Evolutionary conservation across 2,113 vertebrate genomes (phyloP), one percentile per base, ranked within the genome.

Genomic region (Furnarius figulus): DNA sequence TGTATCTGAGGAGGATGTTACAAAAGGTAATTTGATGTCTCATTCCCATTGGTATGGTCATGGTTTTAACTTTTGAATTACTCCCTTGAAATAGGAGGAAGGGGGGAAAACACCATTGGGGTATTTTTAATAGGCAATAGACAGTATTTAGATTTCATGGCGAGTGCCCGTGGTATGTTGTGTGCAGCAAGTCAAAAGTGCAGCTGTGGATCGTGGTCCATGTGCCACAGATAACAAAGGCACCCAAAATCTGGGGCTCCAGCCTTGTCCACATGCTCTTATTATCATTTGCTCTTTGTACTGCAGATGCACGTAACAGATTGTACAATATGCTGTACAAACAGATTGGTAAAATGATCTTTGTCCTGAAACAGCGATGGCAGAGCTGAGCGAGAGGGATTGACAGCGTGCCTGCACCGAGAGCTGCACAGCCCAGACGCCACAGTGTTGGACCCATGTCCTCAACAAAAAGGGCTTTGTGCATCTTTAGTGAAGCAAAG

Each of bases 401-500:
- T 62, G 87, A 93, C 79, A 80, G 35, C 19, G 2, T 58, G 78
- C 74, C 66, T 81, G 81, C 68, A 2, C 23, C 17, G 61, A 78
- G 58, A 63, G 74, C 89, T 37, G 39, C 76, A 13, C 63, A 39
- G 86, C 67, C 68, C 83, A 88, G 86, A 62, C 3, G 3, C 79
- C 49, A 10, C 37, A 20, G 61, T 52, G 74, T 78, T 52, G 91
- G 91, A 63, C 83, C 40, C 72, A 4, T 18, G 65, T 92, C 90
- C 86, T 87, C 76, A 78, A 95, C 91, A 95, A 91, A 80, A 85
- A 87, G 62, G 81, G 49, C 77, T 95, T 95, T 97, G 84, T 96
- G 58, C 77, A 39, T 95, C 84, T 79, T 94, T 83, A 25, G 50
- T 94, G 76, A 96, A 94, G 61, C 52, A 84, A 68, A 37, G 73